Base-by-base conservation (phyloP, 37 sponge, comb jelly and placozoan species). In the Oopsacas minuta region DNA sequence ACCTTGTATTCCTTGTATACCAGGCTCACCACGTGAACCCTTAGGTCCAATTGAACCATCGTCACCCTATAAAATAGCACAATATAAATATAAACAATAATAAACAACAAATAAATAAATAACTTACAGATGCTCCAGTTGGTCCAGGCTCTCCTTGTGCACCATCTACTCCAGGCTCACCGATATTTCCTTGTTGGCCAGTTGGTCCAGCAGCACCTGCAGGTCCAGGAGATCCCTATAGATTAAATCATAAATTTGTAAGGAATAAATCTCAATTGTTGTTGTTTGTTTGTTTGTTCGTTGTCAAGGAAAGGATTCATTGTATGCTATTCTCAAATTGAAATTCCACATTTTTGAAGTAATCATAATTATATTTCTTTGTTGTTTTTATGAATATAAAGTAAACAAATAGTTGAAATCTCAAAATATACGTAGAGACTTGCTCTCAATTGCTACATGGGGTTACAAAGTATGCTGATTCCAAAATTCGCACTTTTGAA, bases 51-150 rank as follows among this genome's bases (percentile, higher is more conserved):
- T 8, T 17, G 12, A 8, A 42, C 49, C 49, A 17, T 42, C 12
- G 49, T 42, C 15, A 17, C 49, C 49, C 49, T 42, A 42, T n/a
- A n/a, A 42, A 42, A 8, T 17, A 42, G 15, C 49, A 42, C 12
- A 15, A 42, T 42, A 42, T 42, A 61, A 61, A 12, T 61, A 61
- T 20, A n/a, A 3, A 61, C 3, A 5, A 20, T 12, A 25, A 25
- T n/a, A 61, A 61, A 25, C 75, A 61, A 61, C 75, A 61, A 61
- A 3, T 61, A 61, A 61, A 61, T 61, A 25, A 61, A n/a, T 34
- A n/a, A 61, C 75, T 61, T 12, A 61, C 75, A n/a, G 20, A 25
- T 12, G 22, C 32, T 61, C 75, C 75, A 5, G 75, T 3, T 61
- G 75, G 30, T 5, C 75, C 75, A 25, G 17, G 32, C 7, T 20